phyloP scores from a whole-genome alignment of 2,888 invertebrate species.

The Eristalis intricaria region DNA sequence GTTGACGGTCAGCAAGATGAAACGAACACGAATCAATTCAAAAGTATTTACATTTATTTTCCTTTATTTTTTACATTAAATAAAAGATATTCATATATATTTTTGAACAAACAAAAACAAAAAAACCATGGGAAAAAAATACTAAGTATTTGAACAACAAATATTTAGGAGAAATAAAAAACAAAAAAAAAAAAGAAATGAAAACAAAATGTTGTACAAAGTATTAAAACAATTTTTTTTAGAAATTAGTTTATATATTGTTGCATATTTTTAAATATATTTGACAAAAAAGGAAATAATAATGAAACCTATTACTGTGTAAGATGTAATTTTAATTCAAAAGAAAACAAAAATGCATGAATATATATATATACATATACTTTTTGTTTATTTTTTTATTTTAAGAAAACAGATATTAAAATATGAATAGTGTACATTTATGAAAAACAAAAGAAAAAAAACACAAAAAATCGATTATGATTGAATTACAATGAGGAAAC shows the following conservation, averaged over 20 bases:
- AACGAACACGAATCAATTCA: slow-evolving; percentile 23
- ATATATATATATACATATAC: slow-evolving; percentile 47
- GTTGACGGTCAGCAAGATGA: slow-evolving; percentile 15
- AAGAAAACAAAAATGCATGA: slow-evolving; percentile 54
- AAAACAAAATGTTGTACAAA: slow-evolving; percentile 68
- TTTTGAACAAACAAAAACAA: slow-evolving; percentile 29
- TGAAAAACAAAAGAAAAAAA: slow-evolving; percentile 28
- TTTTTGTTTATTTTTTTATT: slow-evolving; percentile 39
- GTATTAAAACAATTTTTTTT: slow-evolving; percentile 69
- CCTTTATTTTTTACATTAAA: slow-evolving; percentile 47
- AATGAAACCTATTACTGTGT: slow-evolving; percentile 58
- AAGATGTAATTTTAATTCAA: slow-evolving; percentile 71
- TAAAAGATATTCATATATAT: slow-evolving; percentile 41
- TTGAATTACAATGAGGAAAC: slow-evolving; percentile 21
- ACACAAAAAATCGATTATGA: slow-evolving; percentile 24
- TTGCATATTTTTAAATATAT: slow-evolving; percentile 72
- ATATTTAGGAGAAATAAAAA: slow-evolving; percentile 51
- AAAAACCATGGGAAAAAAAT: slow-evolving; percentile 20
- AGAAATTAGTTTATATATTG: slow-evolving; percentile 71
- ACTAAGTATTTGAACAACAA: slow-evolving; percentile 44
- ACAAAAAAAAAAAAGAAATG: slow-evolving; percentile 35
- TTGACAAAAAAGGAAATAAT: slow-evolving; percentile 53
- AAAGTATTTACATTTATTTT: slow-evolving; percentile 60
- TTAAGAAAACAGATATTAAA: slow-evolving; percentile 64
- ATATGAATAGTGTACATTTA: slow-evolving; percentile 63